These are phyloP conservation scores for Resseliella maxima DNA, from an alignment of 2,888 invertebrate species.

Conservation along the genomic window DNA sequence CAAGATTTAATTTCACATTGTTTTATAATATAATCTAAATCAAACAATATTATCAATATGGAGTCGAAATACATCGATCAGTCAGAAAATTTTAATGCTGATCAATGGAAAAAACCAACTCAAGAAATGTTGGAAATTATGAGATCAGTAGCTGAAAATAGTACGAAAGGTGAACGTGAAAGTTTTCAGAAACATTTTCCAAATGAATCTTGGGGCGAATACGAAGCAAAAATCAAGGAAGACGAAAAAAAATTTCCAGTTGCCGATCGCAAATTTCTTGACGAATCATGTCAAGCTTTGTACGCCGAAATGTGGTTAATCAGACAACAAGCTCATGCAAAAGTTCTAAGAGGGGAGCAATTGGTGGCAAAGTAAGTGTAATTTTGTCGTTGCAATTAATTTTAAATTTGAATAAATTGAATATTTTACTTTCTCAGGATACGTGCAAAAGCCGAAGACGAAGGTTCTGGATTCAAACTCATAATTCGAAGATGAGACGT, in stretches of 20 bases:
- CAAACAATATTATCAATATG: slow-evolving; percentile 6
- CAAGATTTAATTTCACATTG: not conserved
- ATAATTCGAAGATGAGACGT: not conserved
- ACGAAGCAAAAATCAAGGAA: slow-evolving; percentile 6
- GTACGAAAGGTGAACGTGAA: not conserved
- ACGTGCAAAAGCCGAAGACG: not conserved
- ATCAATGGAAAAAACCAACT: not conserved
- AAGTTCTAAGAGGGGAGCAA: not conserved
- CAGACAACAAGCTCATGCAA: not conserved
- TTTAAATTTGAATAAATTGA: not conserved
- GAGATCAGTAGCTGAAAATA: not conserved
- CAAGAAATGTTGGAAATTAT: not conserved
- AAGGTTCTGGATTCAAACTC: not conserved
- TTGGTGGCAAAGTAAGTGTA: not conserved
- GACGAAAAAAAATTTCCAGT: slow-evolving; percentile 13
- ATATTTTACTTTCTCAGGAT: slow-evolving; percentile 6
- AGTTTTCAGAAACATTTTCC: not conserved
- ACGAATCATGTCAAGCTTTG: not conserved
- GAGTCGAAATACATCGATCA: not conserved
- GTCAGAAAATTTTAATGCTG: slow-evolving; percentile 6
- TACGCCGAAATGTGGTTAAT: not conserved
- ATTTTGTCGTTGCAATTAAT: slow-evolving; percentile 5
- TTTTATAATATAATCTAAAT: not conserved
- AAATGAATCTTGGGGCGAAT: slow-evolving; percentile 6
- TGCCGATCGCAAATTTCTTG: not conserved